Evolutionary conservation across 1,140 invertebrate genomes (phyloP), one percentile per base, ranked within the genome.

Genomic region (Drosophila seguyi): DNA sequence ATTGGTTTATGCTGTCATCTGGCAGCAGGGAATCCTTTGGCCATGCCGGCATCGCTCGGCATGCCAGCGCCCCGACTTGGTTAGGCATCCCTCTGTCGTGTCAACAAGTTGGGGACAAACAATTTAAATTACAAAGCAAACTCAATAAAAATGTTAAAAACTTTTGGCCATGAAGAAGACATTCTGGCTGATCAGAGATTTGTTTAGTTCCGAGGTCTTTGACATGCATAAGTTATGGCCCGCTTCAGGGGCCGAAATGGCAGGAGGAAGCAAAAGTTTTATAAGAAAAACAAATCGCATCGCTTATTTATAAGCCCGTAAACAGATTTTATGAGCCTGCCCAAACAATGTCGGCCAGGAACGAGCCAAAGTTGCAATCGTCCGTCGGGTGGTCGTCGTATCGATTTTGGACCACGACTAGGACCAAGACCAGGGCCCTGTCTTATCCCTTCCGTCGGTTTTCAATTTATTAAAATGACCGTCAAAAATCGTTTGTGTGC

Each of bases 401-500:
- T 80, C 75, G 69, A 86, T 79, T 66, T 79, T 53, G 50, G 34
- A 38, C 34, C 2, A 55, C 4, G 14, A 22, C 52, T 27, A 50
- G 47, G 47, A 22, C 5, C 13, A 14, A 6, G 13, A 29, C 22
- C 14, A 47, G 22, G 45, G 22, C 14, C 13, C 18, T 34, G 48
- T 53, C 65, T 74, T 67, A 67, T 31, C 58, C 60, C 79, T 81
- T 86, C 78, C 59, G 56, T 63, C 61, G 79, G 63, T 88, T 87
- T 87, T 87, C 84, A 88, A 88, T 87, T 87, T 88, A 87, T 88
- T 87, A 87, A 87, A 87, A 87, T 87, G 84, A 88, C 80, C 84
- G 80, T 87, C 84, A 87, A 84, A 86, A 87, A 83, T 65, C 83
- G 83, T 76, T 88, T 83, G 77, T 67, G 73, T 52, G 61, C 45